Evolutionary conservation across 2,797 vertebrate species (phyloP).

Genomic region (Gallinago nigripennis): DNA sequence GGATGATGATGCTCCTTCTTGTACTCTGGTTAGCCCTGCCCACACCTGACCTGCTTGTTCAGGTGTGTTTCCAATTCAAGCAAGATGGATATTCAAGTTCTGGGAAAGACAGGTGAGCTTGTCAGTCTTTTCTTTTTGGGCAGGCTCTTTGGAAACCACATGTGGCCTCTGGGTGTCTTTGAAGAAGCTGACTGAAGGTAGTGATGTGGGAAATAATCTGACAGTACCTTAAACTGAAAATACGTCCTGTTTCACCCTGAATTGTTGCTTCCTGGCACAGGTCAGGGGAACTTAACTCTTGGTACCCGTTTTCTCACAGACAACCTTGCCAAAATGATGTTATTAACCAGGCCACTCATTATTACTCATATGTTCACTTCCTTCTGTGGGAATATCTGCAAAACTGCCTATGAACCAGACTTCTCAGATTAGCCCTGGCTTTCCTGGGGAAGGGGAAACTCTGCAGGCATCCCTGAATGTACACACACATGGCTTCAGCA

Average conservation of each 20-base stretch:
- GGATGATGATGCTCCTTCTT: background rate
- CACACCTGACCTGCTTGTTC: background rate
- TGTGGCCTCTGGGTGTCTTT: background rate
- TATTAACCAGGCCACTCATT: background rate
- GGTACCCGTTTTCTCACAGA: background rate
- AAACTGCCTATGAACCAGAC: background rate
- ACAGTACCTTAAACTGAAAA: background rate
- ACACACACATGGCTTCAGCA: background rate
- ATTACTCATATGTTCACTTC: background rate
- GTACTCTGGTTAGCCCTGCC: background rate
- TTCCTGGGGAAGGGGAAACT: background rate
- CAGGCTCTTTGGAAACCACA: background rate
- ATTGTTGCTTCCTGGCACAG: background rate
- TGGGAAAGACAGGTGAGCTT: background rate
- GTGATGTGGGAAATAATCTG: background rate
- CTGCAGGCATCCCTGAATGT: background rate
- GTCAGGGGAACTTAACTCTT: background rate
- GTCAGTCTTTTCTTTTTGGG: background rate
- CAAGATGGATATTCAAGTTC: background rate
- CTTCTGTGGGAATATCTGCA: conserved; percentile 24
- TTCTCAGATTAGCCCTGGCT: background rate
- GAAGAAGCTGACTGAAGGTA: background rate
- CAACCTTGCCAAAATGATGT: background rate
- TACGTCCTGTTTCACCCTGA: background rate
- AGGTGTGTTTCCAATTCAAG: background rate